These are phyloP conservation scores for Emydura subglobosa DNA, from an alignment of 2,113 vertebrate genomes.

Conservation along the genomic window DNA sequence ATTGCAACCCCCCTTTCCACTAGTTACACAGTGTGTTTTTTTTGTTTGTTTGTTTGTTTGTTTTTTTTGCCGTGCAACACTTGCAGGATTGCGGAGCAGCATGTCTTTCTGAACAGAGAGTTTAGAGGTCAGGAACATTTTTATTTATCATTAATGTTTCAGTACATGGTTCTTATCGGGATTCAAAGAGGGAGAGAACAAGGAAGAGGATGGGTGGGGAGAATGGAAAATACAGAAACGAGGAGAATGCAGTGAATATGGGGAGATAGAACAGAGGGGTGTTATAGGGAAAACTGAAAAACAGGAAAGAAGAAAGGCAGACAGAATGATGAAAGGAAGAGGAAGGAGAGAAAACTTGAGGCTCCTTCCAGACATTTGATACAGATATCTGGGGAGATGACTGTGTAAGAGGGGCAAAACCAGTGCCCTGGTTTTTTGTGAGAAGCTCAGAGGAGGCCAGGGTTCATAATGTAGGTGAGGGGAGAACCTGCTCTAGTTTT, in stretches of 20 bases:
- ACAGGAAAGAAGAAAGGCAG: background rate
- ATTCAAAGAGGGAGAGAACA: background rate
- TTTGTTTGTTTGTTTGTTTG: background rate
- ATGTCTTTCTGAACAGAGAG: background rate
- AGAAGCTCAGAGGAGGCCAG: background rate
- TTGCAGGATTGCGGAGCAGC: background rate
- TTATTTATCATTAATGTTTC: background rate
- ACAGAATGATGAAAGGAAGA: fast-evolving
- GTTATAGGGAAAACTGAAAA: background rate
- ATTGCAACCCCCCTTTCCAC: background rate
- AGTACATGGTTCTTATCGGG: background rate
- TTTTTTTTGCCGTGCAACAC: background rate
- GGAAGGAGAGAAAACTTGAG: background rate
- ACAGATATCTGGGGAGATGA: background rate
- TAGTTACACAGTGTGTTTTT: background rate
- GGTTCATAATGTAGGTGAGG: background rate
- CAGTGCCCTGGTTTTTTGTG: background rate
- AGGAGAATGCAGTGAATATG: background rate
- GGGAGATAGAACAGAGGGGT: background rate
- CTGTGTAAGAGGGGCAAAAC: background rate
- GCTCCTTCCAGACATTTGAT: background rate
- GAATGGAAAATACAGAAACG: background rate
- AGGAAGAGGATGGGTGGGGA: background rate
- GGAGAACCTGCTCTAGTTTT: background rate
- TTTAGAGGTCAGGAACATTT: background rate